A percentile compares a stretch with the other conserved stretches of the same genome.
Evolutionary conservation across 2,888 invertebrate genomes (phyloP).

Genomic region (Camponotus fellah): DNA sequence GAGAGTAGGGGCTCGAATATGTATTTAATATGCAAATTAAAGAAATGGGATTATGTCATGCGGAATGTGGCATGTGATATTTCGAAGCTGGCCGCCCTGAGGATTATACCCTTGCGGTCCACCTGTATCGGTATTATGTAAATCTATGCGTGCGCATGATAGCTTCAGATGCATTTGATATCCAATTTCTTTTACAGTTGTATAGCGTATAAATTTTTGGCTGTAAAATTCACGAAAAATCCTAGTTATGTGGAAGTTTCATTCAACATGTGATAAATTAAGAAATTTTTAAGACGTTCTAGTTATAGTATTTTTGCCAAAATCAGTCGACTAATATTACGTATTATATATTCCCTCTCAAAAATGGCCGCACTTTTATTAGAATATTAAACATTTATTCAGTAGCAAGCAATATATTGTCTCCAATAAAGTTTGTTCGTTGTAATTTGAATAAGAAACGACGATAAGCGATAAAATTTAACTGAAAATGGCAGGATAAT

Average conservation of each 20-base stretch:
- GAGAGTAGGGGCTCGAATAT: conserved; percentile 61
- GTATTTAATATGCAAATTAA: conserved; percentile 85
- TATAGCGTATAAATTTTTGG: conserved; percentile 55
- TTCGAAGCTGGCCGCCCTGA: conserved; percentile 76
- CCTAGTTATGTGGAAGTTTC: not conserved
- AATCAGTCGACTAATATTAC: not conserved
- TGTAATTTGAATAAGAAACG: not conserved
- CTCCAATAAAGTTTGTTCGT: conserved; percentile 22
- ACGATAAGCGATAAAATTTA: conserved; percentile 49
- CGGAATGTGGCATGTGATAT: conserved; percentile 78
- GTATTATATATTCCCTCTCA: not conserved
- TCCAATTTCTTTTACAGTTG: conserved; percentile 57
- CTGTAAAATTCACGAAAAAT: conserved; percentile 21
- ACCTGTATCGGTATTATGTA: conserved; percentile 74
- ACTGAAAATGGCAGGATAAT: not conserved
- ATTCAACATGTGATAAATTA: not conserved
- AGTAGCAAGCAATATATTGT: not conserved
- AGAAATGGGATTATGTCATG: conserved; percentile 82
- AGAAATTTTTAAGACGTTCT: not conserved
- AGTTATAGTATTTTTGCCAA: not conserved
- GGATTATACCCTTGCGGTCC: conserved; percentile 76
- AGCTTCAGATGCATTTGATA: conserved; percentile 67
- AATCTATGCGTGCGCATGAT: conserved; percentile 61
- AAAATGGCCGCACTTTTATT: not conserved
- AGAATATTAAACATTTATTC: not conserved